These are phyloP conservation scores for Mycteria americana DNA, from an alignment of 2,797 vertebrate species.

Conservation along the genomic window DNA sequence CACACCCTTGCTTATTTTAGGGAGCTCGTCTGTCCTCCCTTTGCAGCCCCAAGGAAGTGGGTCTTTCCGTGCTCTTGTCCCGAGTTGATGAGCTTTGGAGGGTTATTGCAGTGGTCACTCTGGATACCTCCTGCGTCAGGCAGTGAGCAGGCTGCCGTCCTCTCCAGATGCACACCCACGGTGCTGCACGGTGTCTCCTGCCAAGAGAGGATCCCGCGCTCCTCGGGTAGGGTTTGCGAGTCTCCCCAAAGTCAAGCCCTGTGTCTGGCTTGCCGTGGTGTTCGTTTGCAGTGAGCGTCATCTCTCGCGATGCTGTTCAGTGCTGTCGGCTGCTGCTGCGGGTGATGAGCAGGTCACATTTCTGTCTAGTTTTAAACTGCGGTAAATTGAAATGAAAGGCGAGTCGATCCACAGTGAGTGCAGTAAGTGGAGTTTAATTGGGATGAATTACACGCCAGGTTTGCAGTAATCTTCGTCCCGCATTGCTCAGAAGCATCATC, in stretches of 20 bases:
- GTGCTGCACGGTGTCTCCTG: rapidly evolving
- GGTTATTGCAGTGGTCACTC: background rate
- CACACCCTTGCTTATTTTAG: background rate
- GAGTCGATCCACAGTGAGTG: background rate
- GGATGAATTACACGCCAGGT: constrained; percentile 39
- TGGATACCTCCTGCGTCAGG: background rate
- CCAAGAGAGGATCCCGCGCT: rapidly evolving
- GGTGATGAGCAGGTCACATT: background rate
- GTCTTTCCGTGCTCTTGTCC: background rate
- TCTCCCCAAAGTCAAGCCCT: background rate
- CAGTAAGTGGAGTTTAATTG: constrained; percentile 42
- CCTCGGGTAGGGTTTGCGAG: background rate
- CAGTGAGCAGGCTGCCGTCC: background rate
- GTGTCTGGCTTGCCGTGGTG: background rate
- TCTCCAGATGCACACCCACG: background rate
- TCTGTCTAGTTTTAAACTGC: background rate
- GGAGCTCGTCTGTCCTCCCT: background rate
- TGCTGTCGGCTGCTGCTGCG: background rate
- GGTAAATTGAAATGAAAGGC: background rate
- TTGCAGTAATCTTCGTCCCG: constrained; percentile 20
- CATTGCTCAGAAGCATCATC: constrained; percentile 59
- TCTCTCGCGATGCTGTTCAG: background rate
- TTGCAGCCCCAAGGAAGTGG: background rate
- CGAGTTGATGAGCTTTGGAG: background rate
- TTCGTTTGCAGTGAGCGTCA: background rate